A percentile compares a stretch with the other conserved stretches of the same genome.
These are phyloP conservation scores for Tachina fera DNA, from an alignment of 2,888 invertebrate species.

Conservation along the genomic window DNA sequence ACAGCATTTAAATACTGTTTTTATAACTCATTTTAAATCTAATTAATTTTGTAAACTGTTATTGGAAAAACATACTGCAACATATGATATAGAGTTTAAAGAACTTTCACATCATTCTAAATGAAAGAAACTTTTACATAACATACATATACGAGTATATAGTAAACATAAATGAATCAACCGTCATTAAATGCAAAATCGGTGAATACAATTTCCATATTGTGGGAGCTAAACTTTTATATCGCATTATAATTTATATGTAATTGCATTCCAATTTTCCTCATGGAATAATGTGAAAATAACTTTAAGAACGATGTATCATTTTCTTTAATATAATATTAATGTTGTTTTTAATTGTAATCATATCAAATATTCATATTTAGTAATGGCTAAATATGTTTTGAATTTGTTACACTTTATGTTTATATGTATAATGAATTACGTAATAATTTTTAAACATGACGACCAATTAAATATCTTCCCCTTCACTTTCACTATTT, in stretches of 20 bases:
- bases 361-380: background rate
- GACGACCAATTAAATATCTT: constrained; percentile 7
- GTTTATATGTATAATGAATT: background rate
- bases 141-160: background rate
- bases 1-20: too few species aligned
- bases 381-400: background rate
- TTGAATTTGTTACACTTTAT: background rate
- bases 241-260: background rate
- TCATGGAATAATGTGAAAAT: background rate
- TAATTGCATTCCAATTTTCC: background rate
- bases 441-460: constrained; percentile 4
- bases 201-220: too few species aligned
- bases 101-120: too few species aligned
- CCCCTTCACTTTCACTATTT: constrained; percentile 36
- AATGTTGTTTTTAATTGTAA: background rate
- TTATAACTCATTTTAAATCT: too few species aligned
- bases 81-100: too few species aligned
- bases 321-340: background rate
- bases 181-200: too few species aligned
- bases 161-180: too few species aligned
- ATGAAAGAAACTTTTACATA: background rate
- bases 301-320: background rate
- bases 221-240: background rate
- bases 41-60: too few species aligned
- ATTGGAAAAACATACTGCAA: too few species aligned